Evolutionary conservation across 2,113 vertebrate species (phyloP), one percentile per base, ranked within the genome.

Genomic region (Mystacornis crossleyi): DNA sequence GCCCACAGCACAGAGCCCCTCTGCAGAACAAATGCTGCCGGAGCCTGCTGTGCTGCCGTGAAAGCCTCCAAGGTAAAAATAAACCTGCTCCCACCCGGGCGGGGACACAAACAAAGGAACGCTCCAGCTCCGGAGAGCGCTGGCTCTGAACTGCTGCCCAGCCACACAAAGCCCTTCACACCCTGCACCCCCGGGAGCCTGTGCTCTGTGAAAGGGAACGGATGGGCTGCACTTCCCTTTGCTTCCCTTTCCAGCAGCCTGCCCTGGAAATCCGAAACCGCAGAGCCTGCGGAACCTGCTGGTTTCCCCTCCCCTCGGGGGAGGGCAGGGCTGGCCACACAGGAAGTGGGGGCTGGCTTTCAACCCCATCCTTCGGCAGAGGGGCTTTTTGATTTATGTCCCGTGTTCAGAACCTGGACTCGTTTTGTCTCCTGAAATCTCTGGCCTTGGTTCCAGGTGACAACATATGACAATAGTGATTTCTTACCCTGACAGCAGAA

Each of bases 41-140:
- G 33, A 80, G 62, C 94, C 96, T 47, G 96, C 92, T 95, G 95
- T 4, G 87, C 65, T 14, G 64, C 94, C 19, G 42, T 57, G 45
- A 96, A 91, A 95, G 95, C 92, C 90, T 60, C 67, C 3, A 36
- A 81, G 92, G 92, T 96, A 96, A 96, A 97, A 96, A 96, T 97
- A 96, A 92, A 80, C 88, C 85, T 16, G 2, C 64, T 86, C 81
- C 73, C 57, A 38, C 54, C 90, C 43, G 54, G 0, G 4, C 79
- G 19, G 85, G 80, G 69, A 75, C 2, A 31, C 93, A 91, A 84
- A 95, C 89, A 95, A 94, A 96, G 93, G 89, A n/a, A 72, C 3
- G 84, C 81, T 58, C 17, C 73, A 25, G 95, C 78, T 87, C 29
- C 29, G 11, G 81, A 57, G 86, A 42, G 75, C 4, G 3, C 53